These are phyloP conservation scores for Melanogrammus aeglefinus DNA, from an alignment of 2,797 vertebrate species.

Conservation along the genomic window DNA sequence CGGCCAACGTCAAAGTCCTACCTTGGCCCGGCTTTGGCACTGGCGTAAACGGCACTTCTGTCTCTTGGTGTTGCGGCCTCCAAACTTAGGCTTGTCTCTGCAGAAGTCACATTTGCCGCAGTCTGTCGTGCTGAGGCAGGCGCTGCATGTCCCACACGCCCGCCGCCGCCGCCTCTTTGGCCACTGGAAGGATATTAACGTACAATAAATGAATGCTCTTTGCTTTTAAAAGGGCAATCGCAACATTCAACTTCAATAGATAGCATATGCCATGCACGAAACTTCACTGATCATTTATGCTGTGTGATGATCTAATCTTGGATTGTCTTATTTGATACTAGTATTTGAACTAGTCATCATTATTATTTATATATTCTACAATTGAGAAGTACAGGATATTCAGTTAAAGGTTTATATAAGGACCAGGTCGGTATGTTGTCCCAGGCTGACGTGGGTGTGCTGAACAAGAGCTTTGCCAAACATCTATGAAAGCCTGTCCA, in stretches of 20 bases:
- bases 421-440: background rate
- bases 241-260: no score
- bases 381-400: background rate
- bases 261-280: no score
- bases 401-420: background rate
- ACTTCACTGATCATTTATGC: no score
- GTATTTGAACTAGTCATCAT: background rate
- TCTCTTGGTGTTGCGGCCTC: conserved; percentile 88
- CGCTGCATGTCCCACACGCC: conserved; percentile 82
- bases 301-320: no score
- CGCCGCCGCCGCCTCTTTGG: conserved; percentile 78
- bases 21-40: conserved; percentile 86
- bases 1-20: conserved; percentile 30
- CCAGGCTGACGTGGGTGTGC: background rate
- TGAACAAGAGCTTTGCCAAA: background rate
- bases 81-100: conserved; percentile 89
- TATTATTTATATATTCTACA: background rate
- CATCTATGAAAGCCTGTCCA: background rate
- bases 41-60: conserved; percentile 89
- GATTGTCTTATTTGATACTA: no score
- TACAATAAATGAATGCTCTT: background rate
- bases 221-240: background rate
- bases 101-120: conserved; percentile 90
- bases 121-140: conserved; percentile 81
- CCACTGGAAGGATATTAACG: conserved; percentile 48